Evolutionary conservation across 2,888 invertebrate genomes (phyloP).

Genomic region (Parnassius orleans): DNA sequence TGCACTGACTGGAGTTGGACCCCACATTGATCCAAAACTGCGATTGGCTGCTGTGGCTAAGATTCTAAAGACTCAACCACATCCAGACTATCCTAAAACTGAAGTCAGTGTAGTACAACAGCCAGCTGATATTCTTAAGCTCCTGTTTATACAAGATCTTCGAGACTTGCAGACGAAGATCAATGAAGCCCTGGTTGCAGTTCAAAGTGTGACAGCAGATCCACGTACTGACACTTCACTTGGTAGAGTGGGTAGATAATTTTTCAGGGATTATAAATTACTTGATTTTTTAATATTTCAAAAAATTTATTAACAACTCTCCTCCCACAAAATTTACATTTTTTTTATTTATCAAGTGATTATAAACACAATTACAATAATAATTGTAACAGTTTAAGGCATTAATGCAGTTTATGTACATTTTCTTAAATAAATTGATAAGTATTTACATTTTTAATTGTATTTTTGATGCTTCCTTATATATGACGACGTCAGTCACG

Average conservation of each 20-base stretch:
- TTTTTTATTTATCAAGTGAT: too few species aligned
- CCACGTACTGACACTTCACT: conserved; percentile 97
- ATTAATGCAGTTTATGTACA: too few species aligned
- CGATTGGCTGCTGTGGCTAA: conserved; percentile 84
- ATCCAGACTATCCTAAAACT: conserved; percentile 82
- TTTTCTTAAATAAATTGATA: too few species aligned
- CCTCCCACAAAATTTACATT: too few species aligned
- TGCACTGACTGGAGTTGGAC: conserved; percentile 77
- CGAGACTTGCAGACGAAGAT: conserved; percentile 94
- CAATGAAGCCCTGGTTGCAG: conserved; percentile 95
- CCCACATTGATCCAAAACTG: conserved; percentile 67
- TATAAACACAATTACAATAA: too few species aligned
- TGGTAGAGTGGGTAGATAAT: conserved; percentile 91
- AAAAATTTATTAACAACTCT: too few species aligned
- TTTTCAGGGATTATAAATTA: neutral
- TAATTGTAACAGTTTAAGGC: too few species aligned
- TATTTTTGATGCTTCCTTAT: too few species aligned
- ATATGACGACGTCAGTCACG: too few species aligned
- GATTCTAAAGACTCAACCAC: conserved; percentile 88
- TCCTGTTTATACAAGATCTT: conserved; percentile 91
- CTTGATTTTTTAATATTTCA: too few species aligned
- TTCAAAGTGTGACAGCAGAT: conserved; percentile 96
- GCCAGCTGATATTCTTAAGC: conserved; percentile 85
- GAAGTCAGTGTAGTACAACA: conserved; percentile 59
- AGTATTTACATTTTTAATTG: too few species aligned